phyloP scores from a whole-genome alignment of 2,113 vertebrate genomes.

The Myrmecophaga tridactyla region DNA sequence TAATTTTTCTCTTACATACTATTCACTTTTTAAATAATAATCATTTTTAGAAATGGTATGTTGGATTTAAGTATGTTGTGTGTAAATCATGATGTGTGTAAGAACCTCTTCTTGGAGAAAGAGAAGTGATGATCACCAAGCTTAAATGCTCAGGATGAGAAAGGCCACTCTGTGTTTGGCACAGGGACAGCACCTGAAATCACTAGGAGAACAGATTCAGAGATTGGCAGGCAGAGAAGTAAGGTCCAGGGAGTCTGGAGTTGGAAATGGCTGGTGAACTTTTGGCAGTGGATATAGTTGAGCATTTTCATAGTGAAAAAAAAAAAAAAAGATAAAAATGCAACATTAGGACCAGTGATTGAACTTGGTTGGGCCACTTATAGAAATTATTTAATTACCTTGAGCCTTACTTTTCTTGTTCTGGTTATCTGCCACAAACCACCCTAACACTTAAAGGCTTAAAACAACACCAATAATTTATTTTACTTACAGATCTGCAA shows the following conservation, averaged over 20 bases:
- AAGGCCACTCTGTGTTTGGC: background rate
- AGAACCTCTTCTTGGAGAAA: background rate
- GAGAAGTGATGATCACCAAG: background rate
- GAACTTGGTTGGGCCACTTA: background rate
- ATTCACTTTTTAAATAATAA: background rate
- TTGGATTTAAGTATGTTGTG: background rate
- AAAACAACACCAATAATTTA: background rate
- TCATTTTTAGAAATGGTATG: background rate
- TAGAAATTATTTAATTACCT: slow-evolving; percentile 2
- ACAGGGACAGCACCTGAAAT: background rate
- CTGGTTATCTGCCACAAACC: background rate
- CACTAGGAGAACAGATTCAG: background rate
- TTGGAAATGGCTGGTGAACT: background rate
- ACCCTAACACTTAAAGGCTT: background rate
- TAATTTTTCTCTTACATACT: background rate
- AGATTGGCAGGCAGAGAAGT: background rate
- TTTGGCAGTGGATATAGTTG: background rate
- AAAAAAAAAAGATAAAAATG: background rate
- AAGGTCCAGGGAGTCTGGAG: background rate
- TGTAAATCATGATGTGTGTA: background rate
- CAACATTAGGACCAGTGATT: background rate
- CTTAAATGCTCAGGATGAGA: background rate
- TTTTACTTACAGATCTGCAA: background rate
- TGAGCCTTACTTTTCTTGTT: background rate
- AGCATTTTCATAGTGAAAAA: background rate